A percentile compares a stretch with the other conserved stretches of the same genome.
Conservation (phyloP, 2,113 vertebrate species). For the Salvator merianae region DNA sequence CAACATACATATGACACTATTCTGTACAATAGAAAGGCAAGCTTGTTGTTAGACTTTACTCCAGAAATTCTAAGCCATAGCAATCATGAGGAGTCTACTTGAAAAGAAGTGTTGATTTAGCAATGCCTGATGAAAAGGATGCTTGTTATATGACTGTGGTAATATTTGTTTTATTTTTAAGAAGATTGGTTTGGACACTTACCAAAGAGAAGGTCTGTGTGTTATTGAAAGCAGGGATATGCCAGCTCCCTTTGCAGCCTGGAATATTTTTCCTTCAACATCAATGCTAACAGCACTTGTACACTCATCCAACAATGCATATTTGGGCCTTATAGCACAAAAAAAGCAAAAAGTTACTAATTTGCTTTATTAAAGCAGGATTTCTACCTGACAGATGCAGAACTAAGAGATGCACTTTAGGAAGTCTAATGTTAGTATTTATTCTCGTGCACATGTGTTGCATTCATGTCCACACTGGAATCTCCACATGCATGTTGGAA, state of each 20-base stretch:
- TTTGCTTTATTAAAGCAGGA: constrained; percentile 16
- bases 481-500: neutral
- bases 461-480: neutral
- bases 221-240: constrained; percentile 98
- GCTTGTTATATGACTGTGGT: neutral
- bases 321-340: constrained; percentile 85
- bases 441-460: neutral
- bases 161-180: no score
- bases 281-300: constrained; percentile 98
- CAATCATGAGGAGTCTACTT: neutral
- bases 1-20: neutral
- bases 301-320: constrained; percentile 95
- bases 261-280: constrained; percentile 98
- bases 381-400: neutral
- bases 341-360: constrained; percentile 47
- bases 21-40: neutral
- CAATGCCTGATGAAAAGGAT: neutral
- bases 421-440: no score
- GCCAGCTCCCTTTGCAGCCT: constrained; percentile 90
- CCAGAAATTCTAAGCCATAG: neutral
- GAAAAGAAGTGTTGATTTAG: neutral
- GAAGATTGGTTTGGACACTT: constrained; percentile 57
- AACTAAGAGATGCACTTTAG: neutral
- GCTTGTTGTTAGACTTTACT: neutral
- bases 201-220: constrained; percentile 97